Evolutionary conservation across 2,113 vertebrate species (phyloP), one percentile per base, ranked within the genome.

Genomic region (Alaudala cheleensis): DNA sequence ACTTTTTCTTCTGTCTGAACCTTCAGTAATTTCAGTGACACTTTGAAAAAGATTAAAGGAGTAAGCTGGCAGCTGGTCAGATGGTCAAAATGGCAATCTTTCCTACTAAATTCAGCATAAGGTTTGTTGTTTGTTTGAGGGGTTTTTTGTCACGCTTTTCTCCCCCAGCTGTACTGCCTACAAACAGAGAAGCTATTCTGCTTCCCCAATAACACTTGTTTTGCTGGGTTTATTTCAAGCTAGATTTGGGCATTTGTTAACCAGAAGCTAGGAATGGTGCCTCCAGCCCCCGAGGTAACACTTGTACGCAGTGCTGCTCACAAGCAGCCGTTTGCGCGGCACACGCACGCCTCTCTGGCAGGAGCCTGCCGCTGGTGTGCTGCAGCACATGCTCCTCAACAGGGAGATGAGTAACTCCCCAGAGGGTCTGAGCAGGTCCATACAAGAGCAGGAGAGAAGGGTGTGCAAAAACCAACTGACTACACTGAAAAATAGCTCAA

Each of bases 11-110:
- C 96, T 96, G 81, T 47, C 50, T 39, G 19, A 53, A 50, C 33
- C 67, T 67, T 84, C 58, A 97, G 95, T 81, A 88, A 91, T 95
- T 95, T 88, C 89, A 95, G 25, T 74, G 97, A 97, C 95, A 98
- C 22, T 97, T 96, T 97, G 96, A 98, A 96, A 96, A 94, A 93
- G 88, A 97, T 98, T 98, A 98, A 97, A 90, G 94, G 97, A 88
- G 84, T 96, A 96, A 98, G 89, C 96, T 94, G 51, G 61, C 86
- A 93, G 70, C 74, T 81, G 62, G 70, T 92, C 90, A 94, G 90
- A 81, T 85, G 82, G 95, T 94, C 93, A 93, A 94, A 96, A 91
- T 51, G 77, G 94, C 92, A 95, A 78, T 85, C 67, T 15, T 39
- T 74, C 81, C 60, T 50, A 84, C 69, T 93, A 89, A 58, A 92